phyloP scores from a whole-genome alignment of 2,797 vertebrate species.

The Microctenopoma steveboyesi region DNA sequence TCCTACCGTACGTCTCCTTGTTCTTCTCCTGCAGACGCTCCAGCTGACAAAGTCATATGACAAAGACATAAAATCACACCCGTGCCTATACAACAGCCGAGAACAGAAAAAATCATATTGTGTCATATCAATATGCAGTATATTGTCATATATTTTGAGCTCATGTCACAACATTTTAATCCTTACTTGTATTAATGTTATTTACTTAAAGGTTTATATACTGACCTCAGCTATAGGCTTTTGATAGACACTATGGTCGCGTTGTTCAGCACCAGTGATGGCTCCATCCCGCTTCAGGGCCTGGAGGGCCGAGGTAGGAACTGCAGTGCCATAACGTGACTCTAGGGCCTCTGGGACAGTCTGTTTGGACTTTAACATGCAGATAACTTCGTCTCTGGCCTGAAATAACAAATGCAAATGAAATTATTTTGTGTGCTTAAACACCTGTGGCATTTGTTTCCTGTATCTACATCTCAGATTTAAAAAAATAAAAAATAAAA shows the following conservation, averaged over 20 bases:
- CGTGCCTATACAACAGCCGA: too few species aligned
- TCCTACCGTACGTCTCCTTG: slow-evolving; percentile 93
- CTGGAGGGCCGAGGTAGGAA: slow-evolving; percentile 87
- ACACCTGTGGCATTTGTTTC: too few species aligned
- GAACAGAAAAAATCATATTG: not conserved
- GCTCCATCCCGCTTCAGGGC: slow-evolving; percentile 90
- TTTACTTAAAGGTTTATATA: not conserved
- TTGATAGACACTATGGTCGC: slow-evolving; percentile 89
- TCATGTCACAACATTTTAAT: too few species aligned
- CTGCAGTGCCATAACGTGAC: slow-evolving; percentile 89
- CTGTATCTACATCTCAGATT: too few species aligned
- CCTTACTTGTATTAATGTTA: too few species aligned
- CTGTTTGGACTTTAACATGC: slow-evolving; percentile 90
- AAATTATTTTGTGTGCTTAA: not conserved
- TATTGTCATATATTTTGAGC: too few species aligned
- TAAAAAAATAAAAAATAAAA: too few species aligned
- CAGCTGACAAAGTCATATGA: slow-evolving; percentile 80
- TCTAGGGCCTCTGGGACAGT: slow-evolving; percentile 86
- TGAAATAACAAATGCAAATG: slow-evolving; percentile 67
- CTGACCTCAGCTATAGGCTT: slow-evolving; percentile 93
- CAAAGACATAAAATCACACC: slow-evolving; percentile 1
- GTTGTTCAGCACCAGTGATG: slow-evolving; percentile 83
- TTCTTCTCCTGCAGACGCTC: slow-evolving; percentile 96
- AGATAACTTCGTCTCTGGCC: slow-evolving; percentile 96
- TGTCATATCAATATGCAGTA: too few species aligned